These are phyloP conservation scores for Onychomys torridus DNA, from an alignment of 2,797 vertebrate species.

Conservation along the genomic window DNA sequence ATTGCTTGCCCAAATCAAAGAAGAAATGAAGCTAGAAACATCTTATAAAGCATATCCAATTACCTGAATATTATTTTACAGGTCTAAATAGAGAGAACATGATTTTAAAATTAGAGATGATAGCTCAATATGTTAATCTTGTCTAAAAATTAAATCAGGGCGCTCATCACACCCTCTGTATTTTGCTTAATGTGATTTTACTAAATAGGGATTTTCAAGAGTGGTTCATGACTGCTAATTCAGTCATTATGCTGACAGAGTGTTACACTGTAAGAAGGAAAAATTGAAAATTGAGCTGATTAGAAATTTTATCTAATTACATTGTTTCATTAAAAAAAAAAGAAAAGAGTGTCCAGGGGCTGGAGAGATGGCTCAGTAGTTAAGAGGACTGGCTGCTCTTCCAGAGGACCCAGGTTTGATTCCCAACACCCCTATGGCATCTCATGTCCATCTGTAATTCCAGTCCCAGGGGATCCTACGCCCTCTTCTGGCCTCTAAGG, in stretches of 20 bases:
- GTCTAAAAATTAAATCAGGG: constrained; percentile 59
- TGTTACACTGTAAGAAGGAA: constrained; percentile 25
- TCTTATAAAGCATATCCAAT: constrained; percentile 45
- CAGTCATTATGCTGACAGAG: constrained; percentile 1
- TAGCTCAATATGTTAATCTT: constrained; percentile 57
- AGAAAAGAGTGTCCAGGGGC: not conserved
- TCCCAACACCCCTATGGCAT: not conserved
- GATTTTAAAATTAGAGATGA: constrained; percentile 60
- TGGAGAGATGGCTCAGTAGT: not conserved
- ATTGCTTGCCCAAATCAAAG: constrained; percentile 48
- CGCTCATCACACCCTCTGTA: not conserved
- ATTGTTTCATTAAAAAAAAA: constrained; percentile 8
- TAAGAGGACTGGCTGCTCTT: not conserved
- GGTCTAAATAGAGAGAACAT: constrained; percentile 50
- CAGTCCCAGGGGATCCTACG: not conserved
- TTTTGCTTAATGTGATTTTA: constrained; percentile 60
- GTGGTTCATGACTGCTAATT: constrained; percentile 29
- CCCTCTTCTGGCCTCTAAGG: not conserved
- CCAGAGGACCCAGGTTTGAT: not conserved
- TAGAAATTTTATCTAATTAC: constrained; percentile 64
- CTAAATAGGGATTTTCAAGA: constrained; percentile 52
- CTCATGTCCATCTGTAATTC: not conserved
- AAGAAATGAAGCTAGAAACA: constrained; percentile 60
- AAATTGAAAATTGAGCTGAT: constrained; percentile 46
- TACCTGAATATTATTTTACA: constrained; percentile 66